Percentiles rank a stretch among this genome's conserved stretches.
Evolutionary conservation across 2,113 vertebrate genomes (phyloP).

Genomic region (Gallinago jamesoni): DNA sequence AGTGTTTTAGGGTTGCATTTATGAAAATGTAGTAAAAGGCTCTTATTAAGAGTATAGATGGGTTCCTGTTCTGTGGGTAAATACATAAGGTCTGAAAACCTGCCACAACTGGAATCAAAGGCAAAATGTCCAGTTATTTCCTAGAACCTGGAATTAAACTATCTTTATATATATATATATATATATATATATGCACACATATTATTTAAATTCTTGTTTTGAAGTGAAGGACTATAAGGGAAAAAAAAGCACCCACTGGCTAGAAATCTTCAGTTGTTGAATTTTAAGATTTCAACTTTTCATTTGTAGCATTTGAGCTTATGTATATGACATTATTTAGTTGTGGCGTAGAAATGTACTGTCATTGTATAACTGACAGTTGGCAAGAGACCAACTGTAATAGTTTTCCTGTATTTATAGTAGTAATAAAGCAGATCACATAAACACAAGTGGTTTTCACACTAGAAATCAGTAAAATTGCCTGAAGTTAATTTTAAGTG

Average conservation of each 20-base stretch:
- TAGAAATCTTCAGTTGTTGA: neutral
- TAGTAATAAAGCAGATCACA: constrained; percentile 15
- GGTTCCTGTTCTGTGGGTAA: neutral
- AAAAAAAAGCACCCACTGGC: fast-evolving
- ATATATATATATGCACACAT: neutral
- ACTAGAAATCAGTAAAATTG: constrained; percentile 29
- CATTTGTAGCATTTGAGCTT: neutral
- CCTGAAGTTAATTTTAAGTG: constrained; percentile 22
- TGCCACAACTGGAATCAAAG: neutral
- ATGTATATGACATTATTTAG: neutral
- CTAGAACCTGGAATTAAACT: neutral
- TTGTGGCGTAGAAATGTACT: neutral
- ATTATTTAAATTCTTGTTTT: neutral
- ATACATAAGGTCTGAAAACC: neutral
- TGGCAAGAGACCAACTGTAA: neutral
- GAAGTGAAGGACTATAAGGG: neutral
- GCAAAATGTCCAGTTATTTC: neutral
- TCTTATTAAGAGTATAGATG: neutral
- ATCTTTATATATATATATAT: neutral
- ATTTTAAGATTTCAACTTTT: neutral
- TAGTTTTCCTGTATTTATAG: neutral
- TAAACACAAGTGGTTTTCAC: constrained; percentile 38
- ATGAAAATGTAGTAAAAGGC: neutral
- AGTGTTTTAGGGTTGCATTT: neutral
- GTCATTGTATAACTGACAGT: neutral